Conservation (phyloP, 2,888 invertebrate species). For the Eretmocerus hayati region DNA sequence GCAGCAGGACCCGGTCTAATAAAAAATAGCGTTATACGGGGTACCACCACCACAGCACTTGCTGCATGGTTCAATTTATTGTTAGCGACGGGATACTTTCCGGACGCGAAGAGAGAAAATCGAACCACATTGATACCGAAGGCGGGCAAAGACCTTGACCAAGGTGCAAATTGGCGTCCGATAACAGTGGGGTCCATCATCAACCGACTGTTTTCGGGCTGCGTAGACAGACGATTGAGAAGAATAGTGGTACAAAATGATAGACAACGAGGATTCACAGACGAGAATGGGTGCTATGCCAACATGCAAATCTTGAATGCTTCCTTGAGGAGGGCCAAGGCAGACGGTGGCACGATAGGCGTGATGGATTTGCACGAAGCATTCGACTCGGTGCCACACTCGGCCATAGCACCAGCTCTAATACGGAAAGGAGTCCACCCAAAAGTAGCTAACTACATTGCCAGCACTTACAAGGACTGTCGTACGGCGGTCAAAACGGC, state of each 20-base stretch:
- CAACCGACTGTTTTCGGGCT: not conserved
- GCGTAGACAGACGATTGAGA: not conserved
- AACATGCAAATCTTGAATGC: not conserved
- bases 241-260: not conserved
- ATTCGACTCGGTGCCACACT: not conserved
- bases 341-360: not conserved
- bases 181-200: not conserved
- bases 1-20: not conserved
- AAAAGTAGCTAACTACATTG: not conserved
- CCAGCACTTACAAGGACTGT: not conserved
- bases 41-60: not conserved
- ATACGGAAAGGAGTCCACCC: not conserved
- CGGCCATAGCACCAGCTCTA: not conserved
- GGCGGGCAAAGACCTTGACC: not conserved
- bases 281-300: not conserved
- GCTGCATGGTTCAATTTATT: not conserved
- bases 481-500: not conserved
- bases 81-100: not conserved
- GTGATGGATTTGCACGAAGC: not conserved
- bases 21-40: not conserved
- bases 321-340: not conserved
- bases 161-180: not conserved
- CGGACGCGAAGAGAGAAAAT: not conserved
- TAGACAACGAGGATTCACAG: not conserved
- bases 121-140: not conserved